Conservation (phyloP, 2,797 vertebrate genomes). For the Phoxinus dragarum region DNA sequence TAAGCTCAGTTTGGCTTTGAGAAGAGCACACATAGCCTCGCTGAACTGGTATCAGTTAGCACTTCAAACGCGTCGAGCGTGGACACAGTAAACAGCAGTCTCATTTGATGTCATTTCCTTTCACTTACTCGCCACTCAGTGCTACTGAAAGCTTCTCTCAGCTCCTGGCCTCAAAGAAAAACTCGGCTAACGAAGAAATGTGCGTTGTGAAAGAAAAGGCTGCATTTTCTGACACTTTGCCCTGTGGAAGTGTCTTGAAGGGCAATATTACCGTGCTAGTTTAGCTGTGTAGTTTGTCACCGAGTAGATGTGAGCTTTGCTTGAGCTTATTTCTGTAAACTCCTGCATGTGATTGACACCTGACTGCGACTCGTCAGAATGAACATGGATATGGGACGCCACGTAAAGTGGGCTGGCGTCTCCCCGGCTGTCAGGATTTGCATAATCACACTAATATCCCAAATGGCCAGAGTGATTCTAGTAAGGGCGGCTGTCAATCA, state of each 20-base stretch:
- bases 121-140: slow-evolving; percentile 77
- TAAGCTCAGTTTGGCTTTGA: slow-evolving; percentile 54
- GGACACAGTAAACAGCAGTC: slow-evolving; percentile 77
- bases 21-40: slow-evolving; percentile 69
- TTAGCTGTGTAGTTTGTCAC: slow-evolving; percentile 22
- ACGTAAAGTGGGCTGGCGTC: slow-evolving; percentile 49
- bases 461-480: slow-evolving; percentile 64
- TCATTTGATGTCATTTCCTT: slow-evolving; percentile 69
- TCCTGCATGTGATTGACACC: slow-evolving; percentile 63
- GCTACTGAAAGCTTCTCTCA: slow-evolving; percentile 65
- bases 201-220: not conserved
- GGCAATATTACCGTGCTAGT: not conserved
- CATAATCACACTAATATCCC: slow-evolving; percentile 71
- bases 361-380: slow-evolving; percentile 66
- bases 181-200: slow-evolving; percentile 17
- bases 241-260: slow-evolving; percentile 1
- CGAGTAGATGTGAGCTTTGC: slow-evolving; percentile 32
- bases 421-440: slow-evolving; percentile 67
- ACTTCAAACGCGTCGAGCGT: slow-evolving; percentile 73
- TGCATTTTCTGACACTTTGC: not conserved
- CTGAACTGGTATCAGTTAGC: slow-evolving; percentile 71
- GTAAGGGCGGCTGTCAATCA: slow-evolving; percentile 64
- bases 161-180: slow-evolving; percentile 55
- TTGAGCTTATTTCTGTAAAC: slow-evolving; percentile 61
- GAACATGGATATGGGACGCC: slow-evolving; percentile 58